Percentiles rank a stretch among this genome's conserved stretches.
Evolutionary conservation across 2,113 vertebrate species (phyloP).

Genomic region (Aphyosemion australe): DNA sequence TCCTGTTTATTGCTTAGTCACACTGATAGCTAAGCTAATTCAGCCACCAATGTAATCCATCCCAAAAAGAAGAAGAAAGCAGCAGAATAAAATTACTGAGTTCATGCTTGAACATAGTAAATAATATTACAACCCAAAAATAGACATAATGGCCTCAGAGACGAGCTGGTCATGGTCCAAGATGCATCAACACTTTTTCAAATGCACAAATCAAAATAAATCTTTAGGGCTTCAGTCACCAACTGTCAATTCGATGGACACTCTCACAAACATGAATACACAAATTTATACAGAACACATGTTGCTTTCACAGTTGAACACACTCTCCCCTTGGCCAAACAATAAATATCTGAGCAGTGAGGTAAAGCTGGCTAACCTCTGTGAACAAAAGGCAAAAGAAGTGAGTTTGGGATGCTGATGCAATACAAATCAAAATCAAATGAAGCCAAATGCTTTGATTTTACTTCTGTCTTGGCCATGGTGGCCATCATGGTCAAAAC

Average conservation of each 20-base stretch:
- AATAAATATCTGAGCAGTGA: conserved; percentile 61
- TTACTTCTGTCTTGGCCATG: conserved; percentile 64
- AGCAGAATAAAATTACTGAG: conserved; percentile 19
- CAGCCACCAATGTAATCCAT: conserved; percentile 8
- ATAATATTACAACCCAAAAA: conserved; percentile 48
- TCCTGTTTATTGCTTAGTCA: not conserved
- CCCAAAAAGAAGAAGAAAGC: not conserved
- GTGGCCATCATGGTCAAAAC: conserved; percentile 59
- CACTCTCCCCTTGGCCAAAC: conserved; percentile 29
- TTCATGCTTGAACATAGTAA: conserved; percentile 34
- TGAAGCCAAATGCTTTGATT: conserved; percentile 59
- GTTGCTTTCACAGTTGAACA: conserved; percentile 51
- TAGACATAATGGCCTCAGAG: conserved; percentile 42
- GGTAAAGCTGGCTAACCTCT: conserved; percentile 58
- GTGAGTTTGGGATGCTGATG: conserved; percentile 63
- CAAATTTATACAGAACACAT: conserved; percentile 52
- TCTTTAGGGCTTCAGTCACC: conserved; percentile 31
- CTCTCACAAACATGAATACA: conserved; percentile 44
- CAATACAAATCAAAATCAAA: conserved; percentile 67
- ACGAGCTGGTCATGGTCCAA: conserved; percentile 47
- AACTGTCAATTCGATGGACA: conserved; percentile 39
- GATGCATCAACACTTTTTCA: conserved; percentile 14
- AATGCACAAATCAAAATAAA: conserved; percentile 24
- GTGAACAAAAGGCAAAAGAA: conserved; percentile 60
- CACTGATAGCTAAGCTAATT: conserved; percentile 7